Base-by-base conservation (phyloP, 2,888 invertebrate species). In the Drosophila infuscata region DNA sequence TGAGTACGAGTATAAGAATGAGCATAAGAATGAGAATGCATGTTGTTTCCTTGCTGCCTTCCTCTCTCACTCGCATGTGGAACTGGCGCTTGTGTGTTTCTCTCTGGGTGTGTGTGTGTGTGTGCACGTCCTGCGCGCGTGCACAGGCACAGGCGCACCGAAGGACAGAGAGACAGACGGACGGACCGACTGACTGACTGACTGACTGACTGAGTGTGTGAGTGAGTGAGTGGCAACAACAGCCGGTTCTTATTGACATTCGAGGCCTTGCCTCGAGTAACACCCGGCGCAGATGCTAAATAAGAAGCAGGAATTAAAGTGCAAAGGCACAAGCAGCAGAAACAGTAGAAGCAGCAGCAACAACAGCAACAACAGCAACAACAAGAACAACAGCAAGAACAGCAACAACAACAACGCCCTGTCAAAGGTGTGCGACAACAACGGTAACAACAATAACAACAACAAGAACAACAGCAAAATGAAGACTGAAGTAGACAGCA, bases 241-340 rank as follows among this genome's bases (percentile, higher is more conserved):
- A 63, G 81, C 80, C 66, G 77, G 71, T 75, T 78, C 80, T 78
- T 80, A 80, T 80, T 80, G 80, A 80, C 80, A 80, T 81, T 80
- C 67, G 79, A 61, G 76, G 66, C 51, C 49, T 52, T 66, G 65
- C 65, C 73, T 74, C 70, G 59, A 71, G 80, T 76, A 89, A 88
- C 87, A 88, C 89, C 87, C 87, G 87, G 87, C 87, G 87, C 87
- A 88, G 87, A 89, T 88, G 87, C 79, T 88, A 88, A 83, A 87
- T 81, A 86, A 84, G 85, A 82, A 82, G 85, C 81, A 81, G 88
- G 82, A 83, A 84, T 84, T 82, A 84, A 83, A 84, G 77, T 84
- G 84, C 81, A 86, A 80, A 83, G 81, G 76, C 76, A 72, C 73
- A 70, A 70, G 52, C 78, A 53, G 46, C 43, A 65, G 12, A 52